A percentile compares a stretch with the other conserved stretches of the same genome.
Evolutionary conservation across 2,113 vertebrate species (phyloP).

Genomic region (Isurus oxyrinchus): DNA sequence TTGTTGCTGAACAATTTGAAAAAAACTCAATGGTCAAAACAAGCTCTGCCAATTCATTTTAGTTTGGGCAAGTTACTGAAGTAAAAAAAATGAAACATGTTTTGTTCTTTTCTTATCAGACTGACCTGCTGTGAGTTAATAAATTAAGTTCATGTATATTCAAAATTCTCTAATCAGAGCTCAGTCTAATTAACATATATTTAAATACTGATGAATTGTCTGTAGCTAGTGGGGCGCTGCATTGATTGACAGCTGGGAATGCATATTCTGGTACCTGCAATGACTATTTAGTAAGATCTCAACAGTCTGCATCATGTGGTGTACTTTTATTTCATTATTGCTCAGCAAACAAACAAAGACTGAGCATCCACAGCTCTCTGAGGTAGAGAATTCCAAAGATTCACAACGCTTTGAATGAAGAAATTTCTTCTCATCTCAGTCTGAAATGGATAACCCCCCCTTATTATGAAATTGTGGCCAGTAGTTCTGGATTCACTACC

Average conservation of each 20-base stretch:
- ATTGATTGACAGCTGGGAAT: constrained; percentile 23
- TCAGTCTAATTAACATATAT: constrained; percentile 68
- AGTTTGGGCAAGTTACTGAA: neutral
- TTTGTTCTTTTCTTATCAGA: constrained; percentile 41
- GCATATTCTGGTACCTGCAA: neutral
- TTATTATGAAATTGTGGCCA: neutral
- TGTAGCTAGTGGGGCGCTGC: constrained; percentile 35
- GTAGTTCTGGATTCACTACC: neutral
- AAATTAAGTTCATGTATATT: constrained; percentile 59
- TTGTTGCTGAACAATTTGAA: neutral
- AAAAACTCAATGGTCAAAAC: neutral
- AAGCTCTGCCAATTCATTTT: constrained; percentile 12
- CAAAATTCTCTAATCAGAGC: constrained; percentile 60
- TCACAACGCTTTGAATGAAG: neutral
- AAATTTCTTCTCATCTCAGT: neutral
- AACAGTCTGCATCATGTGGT: constrained; percentile 5
- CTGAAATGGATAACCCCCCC: neutral
- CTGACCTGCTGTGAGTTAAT: constrained; percentile 39
- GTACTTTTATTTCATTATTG: constrained; percentile 10
- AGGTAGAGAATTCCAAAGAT: neutral
- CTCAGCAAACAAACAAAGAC: neutral
- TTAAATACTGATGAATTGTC: constrained; percentile 62
- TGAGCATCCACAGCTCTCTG: neutral
- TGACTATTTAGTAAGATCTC: constrained; percentile 31
- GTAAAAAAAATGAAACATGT: neutral